Percentiles rank a stretch among this genome's conserved stretches.
phyloP scores from a whole-genome alignment of 2,797 vertebrate genomes.

The Rhabdomys pumilio region DNA sequence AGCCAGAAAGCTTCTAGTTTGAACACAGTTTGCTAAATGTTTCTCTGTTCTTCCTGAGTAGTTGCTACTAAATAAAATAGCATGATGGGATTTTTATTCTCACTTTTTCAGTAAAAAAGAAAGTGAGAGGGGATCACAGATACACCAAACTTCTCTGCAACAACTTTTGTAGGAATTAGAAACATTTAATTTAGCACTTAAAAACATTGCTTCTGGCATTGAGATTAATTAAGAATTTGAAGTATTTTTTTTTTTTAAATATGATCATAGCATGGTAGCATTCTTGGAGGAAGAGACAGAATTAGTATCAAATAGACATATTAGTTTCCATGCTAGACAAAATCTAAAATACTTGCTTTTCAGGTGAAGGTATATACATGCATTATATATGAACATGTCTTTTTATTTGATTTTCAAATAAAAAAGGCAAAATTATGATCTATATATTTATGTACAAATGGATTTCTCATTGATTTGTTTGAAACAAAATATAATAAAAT shows the following conservation, averaged over 20 bases:
- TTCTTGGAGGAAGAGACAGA: background rate
- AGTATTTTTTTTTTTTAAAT: background rate
- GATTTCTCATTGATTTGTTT: constrained; percentile 37
- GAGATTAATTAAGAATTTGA: background rate
- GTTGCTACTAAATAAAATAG: background rate
- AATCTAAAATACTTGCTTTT: constrained; percentile 8
- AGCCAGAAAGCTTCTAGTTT: constrained; percentile 48
- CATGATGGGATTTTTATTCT: constrained; percentile 59
- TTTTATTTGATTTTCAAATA: constrained; percentile 39
- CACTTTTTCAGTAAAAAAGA: constrained; percentile 1
- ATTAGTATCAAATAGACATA: background rate
- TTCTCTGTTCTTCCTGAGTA: background rate
- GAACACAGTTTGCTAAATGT: constrained; percentile 10
- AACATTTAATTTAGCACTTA: background rate
- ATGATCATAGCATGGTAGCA: background rate
- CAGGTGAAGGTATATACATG: background rate
- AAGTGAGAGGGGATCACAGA: background rate
- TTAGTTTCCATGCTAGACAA: background rate
- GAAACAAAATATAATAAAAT: constrained; percentile 64
- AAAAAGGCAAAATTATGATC: constrained; percentile 23
- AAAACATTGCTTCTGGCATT: background rate
- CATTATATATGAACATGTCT: background rate
- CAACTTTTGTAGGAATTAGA: background rate
- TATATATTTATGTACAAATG: fast-evolving
- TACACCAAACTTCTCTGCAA: background rate